Base-by-base conservation (phyloP, 2,888 invertebrate genomes). In the Muschampia staudingeri region DNA sequence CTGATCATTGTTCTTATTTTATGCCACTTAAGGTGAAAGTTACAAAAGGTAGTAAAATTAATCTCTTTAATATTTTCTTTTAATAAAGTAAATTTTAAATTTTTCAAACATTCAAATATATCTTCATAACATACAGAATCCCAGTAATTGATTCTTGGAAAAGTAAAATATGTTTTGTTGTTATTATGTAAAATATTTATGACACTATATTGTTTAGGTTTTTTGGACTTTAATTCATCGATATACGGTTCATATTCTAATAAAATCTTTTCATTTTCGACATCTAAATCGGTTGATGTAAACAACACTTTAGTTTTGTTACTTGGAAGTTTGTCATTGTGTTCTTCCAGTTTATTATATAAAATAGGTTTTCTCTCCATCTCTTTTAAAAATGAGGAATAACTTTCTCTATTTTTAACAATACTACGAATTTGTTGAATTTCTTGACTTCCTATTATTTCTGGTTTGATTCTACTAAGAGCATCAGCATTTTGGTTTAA, bases 101-200 rank as follows among this genome's bases (percentile, higher is more conserved):
- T 61, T 25, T 61, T 61, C 2, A 61, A 61, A n/a, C 56, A 56
- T 72, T 86, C 70, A 82, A 88, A 89, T 73, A 88, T 70, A 83
- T 88, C 83, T 84, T 86, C 80, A 81, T 89, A 88, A 11, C 79
- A 76, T 30, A 85, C 81, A 76, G 84, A 87, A 72, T 89, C 87
- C 84, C 83, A 56, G 12, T 56, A 56, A n/a, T 56, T 56, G 9
- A 19, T 16, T 56, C 6, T 56, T n/a, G 56, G 56, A n/a, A 56
- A 56, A 8, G n/a, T 19, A 56, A 56, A 56, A 56, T 56, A 56
- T 5, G 11, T n/a, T 52, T 52, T 52, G 6, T 7, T 52, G 6
- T 16, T 12, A 1, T 52, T 14, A 52, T 52, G 5, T 16, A 11
- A 5, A 11, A 52, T n/a, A n/a, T 12, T n/a, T 52, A 52, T 11